A percentile compares a stretch with the other conserved stretches of the same genome.
Conservation (phyloP, 1,140 invertebrate genomes). For the Anagrus nilaparvatae region DNA sequence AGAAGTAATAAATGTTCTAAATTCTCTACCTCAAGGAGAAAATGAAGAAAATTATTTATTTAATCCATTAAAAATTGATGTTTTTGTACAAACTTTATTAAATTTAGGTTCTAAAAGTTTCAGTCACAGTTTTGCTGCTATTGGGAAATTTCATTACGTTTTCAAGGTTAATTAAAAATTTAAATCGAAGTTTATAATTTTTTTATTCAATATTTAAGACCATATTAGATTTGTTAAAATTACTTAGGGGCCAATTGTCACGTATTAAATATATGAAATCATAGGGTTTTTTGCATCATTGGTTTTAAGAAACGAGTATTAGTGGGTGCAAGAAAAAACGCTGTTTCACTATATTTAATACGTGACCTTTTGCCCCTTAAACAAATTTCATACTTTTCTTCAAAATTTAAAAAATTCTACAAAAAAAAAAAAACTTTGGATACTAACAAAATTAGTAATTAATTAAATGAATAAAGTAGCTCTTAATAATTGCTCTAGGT, state of each 20-base stretch:
- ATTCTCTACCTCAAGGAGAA: slow-evolving; percentile 71
- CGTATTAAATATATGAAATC: no score
- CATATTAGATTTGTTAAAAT: slow-evolving; percentile 1
- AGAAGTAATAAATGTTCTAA: slow-evolving; percentile 81
- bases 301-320: neutral
- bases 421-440: no score
- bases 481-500: slow-evolving; percentile 45
- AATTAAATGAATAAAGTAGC: no score
- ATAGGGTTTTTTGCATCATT: no score
- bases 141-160: slow-evolving; percentile 92
- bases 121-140: slow-evolving; percentile 94
- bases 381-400: no score
- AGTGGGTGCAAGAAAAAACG: no score
- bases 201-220: slow-evolving; percentile 9
- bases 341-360: no score
- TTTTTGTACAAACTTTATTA: slow-evolving; percentile 91
- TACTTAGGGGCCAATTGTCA: no score
- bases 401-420: no score
- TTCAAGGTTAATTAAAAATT: slow-evolving; percentile 58
- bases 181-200: neutral
- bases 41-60: slow-evolving; percentile 59
- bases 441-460: slow-evolving; percentile 4
- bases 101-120: slow-evolving; percentile 94
- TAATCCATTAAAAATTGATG: slow-evolving; percentile 90
- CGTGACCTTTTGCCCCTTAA: no score